Evolutionary conservation across 2,113 vertebrate genomes (phyloP), one percentile per base, ranked within the genome.

Genomic region (Hymenochirus boettgeri): DNA sequence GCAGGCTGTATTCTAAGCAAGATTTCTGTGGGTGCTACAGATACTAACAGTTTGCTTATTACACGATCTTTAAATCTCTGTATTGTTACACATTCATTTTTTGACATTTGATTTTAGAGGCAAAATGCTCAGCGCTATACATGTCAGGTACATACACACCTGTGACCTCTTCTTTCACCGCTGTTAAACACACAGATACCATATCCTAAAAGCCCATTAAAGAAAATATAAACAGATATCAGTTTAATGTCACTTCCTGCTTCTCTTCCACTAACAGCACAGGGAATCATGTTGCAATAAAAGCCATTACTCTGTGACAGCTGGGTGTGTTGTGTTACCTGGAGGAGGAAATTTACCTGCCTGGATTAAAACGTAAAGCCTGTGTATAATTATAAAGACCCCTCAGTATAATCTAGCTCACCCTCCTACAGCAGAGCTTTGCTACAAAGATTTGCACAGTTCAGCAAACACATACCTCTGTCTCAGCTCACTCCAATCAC

Each of bases 401-500:
- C 45, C 29, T 19, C 26, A 51, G 63, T 50, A 22, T 24, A 27
- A 59, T 27, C 33, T 55, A n/a, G 29, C 22, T 12, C 54, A 13
- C 18, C 10, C 18, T 57, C 19, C 23, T 21, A 5, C 46, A 22
- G 46, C 46, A 22, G 46, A 48, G 46, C 46, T 48, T 48, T 48
- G 46, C 46, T 22, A 42, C 39, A 42, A 23, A 48, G 46, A 19
- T 48, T 47, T 48, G 17, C 39, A 42, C 39, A 42, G 39, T 42
- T 54, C 42, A 50, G 52, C 22, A n/a, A 56, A 47, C 64, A 67
- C 64, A 67, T 67, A 67, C 64, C 64, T 67, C 56, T 42, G 24
- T 67, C 64, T 47, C 64, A 59, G 64, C 64, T 59, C 57, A 19
- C 33, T 52, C 46, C 64, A 66, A 58, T 66, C 64, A 66, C 55